Evolutionary conservation across 2,888 invertebrate genomes (phyloP).

Genomic region (Pristionchus fissidentatus): DNA sequence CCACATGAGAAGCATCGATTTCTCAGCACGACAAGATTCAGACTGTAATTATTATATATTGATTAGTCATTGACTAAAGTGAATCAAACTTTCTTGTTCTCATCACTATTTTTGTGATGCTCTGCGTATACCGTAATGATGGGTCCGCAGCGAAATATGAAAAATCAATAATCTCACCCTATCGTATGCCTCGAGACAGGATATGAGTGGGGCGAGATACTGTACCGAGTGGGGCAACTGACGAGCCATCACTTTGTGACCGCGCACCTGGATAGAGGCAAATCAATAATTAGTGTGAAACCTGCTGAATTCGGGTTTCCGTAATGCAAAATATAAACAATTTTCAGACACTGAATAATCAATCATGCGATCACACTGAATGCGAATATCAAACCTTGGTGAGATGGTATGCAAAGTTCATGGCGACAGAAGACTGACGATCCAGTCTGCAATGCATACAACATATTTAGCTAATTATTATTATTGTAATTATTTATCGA

Average conservation of each 20-base stretch:
- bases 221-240: conserved; percentile 65
- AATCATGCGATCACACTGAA: neutral
- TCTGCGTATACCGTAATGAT: too few relatives aligned
- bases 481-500: neutral
- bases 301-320: neutral
- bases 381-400: conserved; percentile 54
- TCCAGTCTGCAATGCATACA: conserved; percentile 26
- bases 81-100: neutral
- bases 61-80: neutral
- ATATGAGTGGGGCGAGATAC: conserved; percentile 40
- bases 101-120: too few relatives aligned
- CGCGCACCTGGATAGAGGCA: conserved; percentile 54
- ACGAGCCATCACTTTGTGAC: conserved; percentile 60
- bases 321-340: neutral
- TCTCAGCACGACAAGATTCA: conserved; percentile 42
- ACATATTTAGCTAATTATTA: neutral
- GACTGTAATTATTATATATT: neutral
- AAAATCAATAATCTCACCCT: conserved; percentile 31
- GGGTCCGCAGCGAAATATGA: too few relatives aligned
- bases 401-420: conserved; percentile 51
- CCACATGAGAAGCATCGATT: conserved; percentile 67
- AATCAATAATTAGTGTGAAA: neutral
- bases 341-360: neutral
- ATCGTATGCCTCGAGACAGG: conserved; percentile 46
- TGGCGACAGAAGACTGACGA: conserved; percentile 51